A percentile compares a stretch with the other conserved stretches of the same genome.
These are phyloP conservation scores for Lycophotia porphyrea DNA, from an alignment of 2,888 invertebrate species.

Conservation along the genomic window DNA sequence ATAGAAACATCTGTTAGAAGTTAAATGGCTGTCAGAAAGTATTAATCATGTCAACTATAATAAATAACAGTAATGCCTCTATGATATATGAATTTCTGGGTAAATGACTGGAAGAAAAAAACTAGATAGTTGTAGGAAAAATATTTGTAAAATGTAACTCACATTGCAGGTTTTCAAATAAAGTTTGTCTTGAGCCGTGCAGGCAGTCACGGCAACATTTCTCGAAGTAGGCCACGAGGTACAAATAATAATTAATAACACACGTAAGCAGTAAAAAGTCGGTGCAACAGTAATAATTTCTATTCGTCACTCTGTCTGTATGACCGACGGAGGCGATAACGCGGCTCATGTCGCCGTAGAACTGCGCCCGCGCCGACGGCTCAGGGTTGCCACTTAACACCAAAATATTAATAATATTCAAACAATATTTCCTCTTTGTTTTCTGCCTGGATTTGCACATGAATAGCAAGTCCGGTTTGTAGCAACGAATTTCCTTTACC, in stretches of 20 bases:
- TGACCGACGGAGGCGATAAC: slow-evolving; percentile 85
- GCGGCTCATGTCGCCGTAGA: slow-evolving; percentile 82
- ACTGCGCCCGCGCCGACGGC: slow-evolving; percentile 74
- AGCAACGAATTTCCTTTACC: not conserved
- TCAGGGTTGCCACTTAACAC: slow-evolving; percentile 80
- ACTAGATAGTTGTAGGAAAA: slow-evolving; percentile 30
- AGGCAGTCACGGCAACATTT: slow-evolving; percentile 63
- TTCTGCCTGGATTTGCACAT: slow-evolving; percentile 1
- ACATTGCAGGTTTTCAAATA: slow-evolving; percentile 57
- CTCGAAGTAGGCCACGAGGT: slow-evolving; percentile 71
- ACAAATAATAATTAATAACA: slow-evolving; percentile 75
- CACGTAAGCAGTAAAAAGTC: slow-evolving; percentile 79
- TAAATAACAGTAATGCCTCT: slow-evolving; percentile 20
- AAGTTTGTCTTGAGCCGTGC: slow-evolving; percentile 56
- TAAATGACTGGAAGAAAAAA: slow-evolving; percentile 35
- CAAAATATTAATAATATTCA: slow-evolving; percentile 12
- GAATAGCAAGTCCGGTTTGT: not conserved
- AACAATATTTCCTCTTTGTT: not conserved
- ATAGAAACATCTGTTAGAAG: slow-evolving; percentile 40
- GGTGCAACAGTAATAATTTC: slow-evolving; percentile 79
- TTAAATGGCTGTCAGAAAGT: slow-evolving; percentile 43
- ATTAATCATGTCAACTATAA: slow-evolving; percentile 45
- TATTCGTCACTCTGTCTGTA: slow-evolving; percentile 81
- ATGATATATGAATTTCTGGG: slow-evolving; percentile 43
- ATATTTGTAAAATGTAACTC: slow-evolving; percentile 60